phyloP scores from a whole-genome alignment of 2,797 vertebrate genomes.

The Syngnathus rostellatus region DNA sequence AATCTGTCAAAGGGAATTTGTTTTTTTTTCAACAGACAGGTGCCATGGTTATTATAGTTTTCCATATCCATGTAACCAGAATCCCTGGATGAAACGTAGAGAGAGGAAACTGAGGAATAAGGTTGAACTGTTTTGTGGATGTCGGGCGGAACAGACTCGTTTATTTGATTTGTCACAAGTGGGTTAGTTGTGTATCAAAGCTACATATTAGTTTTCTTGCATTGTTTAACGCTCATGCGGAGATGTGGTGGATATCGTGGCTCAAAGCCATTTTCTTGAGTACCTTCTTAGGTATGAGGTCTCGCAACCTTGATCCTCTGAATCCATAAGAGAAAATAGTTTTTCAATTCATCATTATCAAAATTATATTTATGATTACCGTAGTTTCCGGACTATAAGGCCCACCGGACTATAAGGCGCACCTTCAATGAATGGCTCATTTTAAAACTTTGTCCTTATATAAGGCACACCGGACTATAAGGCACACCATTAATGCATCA shows the following conservation, averaged over 20 bases:
- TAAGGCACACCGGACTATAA: too few relatives aligned
- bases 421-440: too few relatives aligned
- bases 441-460: too few relatives aligned
- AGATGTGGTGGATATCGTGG: neutral
- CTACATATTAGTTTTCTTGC: neutral
- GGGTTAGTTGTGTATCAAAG: neutral
- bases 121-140: slow-evolving; percentile 8
- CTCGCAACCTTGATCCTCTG: neutral
- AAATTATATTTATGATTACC: slow-evolving; percentile 1
- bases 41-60: slow-evolving; percentile 53
- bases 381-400: too few relatives aligned
- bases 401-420: too few relatives aligned
- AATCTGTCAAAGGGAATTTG: slow-evolving; percentile 52
- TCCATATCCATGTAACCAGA: slow-evolving; percentile 52
- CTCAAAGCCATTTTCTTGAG: too few relatives aligned
- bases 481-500: too few relatives aligned
- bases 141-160: slow-evolving; percentile 13
- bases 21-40: slow-evolving; percentile 59
- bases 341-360: neutral
- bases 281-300: too few relatives aligned
- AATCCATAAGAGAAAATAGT: neutral
- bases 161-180: neutral
- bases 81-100: slow-evolving; percentile 34
- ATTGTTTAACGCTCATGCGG: neutral
- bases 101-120: slow-evolving; percentile 17